Evolutionary conservation across 2,113 vertebrate species (phyloP), one percentile per base, ranked within the genome.

Genomic region (Entelurus aequoreus): DNA sequence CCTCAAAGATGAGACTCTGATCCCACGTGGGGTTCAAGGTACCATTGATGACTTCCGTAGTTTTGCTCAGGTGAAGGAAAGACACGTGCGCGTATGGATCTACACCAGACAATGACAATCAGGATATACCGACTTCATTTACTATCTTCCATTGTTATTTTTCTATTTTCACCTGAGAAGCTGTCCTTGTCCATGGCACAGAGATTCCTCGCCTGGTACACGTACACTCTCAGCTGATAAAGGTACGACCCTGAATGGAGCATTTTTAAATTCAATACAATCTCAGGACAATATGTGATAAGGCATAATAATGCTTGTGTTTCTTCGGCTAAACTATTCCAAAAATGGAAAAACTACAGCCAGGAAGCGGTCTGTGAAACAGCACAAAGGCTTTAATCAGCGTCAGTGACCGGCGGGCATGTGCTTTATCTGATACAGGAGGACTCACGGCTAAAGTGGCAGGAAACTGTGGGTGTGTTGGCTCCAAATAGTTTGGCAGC

Each of bases 151-250:
- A 44, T 44, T n/a, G n/a, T 7, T 12, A 1, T 57, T 12, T 46
- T 59, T 5, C 36, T 61, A 11, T 62, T 62, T 75, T 86, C 90
- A 98, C 97, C 97, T 81, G 97, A 99, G 88, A 99, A 99, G 70
- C 95, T 98, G 83, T 99, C 94, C 80, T 98, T 98, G 84, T 99
- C 97, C 90, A 98, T 93, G 67, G 97, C 92, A 75, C 89, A 88
- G 77, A 99, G 94, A 70, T 92, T 94, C 79, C 93, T 93, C 36
- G 88, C 97, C 81, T 99, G 97, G 85, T 98, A 97, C 73, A 98
- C 49, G 0, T 98, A 99, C 72, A 96, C 97, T 72, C 97, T 93
- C 75, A 99, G 91, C 53, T 99, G 96, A 68, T 97, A 99, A 66
- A 75, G 79, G 61, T 89, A 91, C 8, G 91, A 90, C 68, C 86